Conservation (phyloP, 2,888 invertebrate species). For the Pycnomerus fuliginosus region DNA sequence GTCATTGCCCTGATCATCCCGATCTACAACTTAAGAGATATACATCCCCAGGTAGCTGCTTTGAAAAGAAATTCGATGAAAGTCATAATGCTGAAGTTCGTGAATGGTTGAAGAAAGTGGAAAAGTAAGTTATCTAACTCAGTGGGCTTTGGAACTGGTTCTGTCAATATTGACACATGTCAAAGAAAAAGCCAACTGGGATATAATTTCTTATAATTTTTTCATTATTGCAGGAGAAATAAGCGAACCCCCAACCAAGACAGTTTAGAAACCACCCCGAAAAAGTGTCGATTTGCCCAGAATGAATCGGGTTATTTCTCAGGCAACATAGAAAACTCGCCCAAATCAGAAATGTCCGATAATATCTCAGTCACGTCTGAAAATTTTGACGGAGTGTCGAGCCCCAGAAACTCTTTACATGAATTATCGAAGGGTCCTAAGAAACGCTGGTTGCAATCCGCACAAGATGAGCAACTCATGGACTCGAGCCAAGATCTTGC, state of each 20-base stretch:
- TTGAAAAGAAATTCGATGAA: constrained; percentile 53
- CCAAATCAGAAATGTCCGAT: constrained; percentile 39
- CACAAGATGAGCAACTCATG: constrained; percentile 48
- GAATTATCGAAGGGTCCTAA: constrained; percentile 49
- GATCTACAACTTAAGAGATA: constrained; percentile 55
- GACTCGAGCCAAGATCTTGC: constrained; percentile 54
- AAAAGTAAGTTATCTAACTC: constrained; percentile 29
- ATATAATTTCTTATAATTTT: constrained; percentile 8
- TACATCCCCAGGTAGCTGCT: constrained; percentile 33
- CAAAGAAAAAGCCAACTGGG: constrained; percentile 1
- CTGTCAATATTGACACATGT: too few relatives aligned
- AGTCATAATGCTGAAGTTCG: constrained; percentile 50
- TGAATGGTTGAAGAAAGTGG: constrained; percentile 46
- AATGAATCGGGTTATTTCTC: constrained; percentile 34
- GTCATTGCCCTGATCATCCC: constrained; percentile 73
- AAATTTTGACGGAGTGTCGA: constrained; percentile 29
- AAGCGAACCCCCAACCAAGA: constrained; percentile 20
- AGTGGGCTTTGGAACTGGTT: too few relatives aligned
- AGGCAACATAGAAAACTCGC: constrained; percentile 30
- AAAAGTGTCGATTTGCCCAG: constrained; percentile 36
- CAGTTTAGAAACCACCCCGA: constrained; percentile 37
- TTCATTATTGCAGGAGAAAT: constrained; percentile 27
- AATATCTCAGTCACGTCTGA: constrained; percentile 34
- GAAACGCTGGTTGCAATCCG: constrained; percentile 62
- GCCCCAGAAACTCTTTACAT: constrained; percentile 12